Evolutionary conservation across 2,888 invertebrate species (phyloP), one percentile per base, ranked within the genome.

Genomic region (Pteria penguin): DNA sequence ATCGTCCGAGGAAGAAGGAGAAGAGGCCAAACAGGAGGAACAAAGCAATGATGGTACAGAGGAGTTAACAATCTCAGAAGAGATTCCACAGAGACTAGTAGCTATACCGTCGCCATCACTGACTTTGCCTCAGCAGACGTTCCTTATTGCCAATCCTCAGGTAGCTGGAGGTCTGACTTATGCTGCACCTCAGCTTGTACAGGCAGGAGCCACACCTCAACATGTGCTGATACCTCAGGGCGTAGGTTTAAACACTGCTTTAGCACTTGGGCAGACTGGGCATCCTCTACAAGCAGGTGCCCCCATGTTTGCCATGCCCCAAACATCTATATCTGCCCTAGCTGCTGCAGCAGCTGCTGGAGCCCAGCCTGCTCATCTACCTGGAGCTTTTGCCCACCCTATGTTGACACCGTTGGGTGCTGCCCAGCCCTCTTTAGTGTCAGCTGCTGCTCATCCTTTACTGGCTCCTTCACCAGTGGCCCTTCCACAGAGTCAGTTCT

Each of bases 231-330:
- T 86, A 36, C 84, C 84, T 27, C 83, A 85, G 55, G 68, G 68
- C 14, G 62, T 61, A 33, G 55, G 69, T 31, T 27, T 77, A 31
- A 58, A 58, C 18, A 67, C 65, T 45, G 45, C 71, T 52, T 14
- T 68, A 32, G 8, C 54, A 32, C 75, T 83, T 11, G 36, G 84
- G 26, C 82, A 81, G 52, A 75, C 81, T 54, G 86, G 84, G 24
- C 68, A 84, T 24, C 87, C 87, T 1, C 75, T 88, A 22, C 88
- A 88, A 72, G 86, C 89, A 26, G 89, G 89, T 1, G 86, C 87
- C 26, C 89, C 89, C 2, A 76, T 90, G 45, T 82, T 87, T 36
- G 87, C 88, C 8, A 78, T 87, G 45, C 84, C 87, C 4, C 85
- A 86, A 57, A 72, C 74, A 11, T 31, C 75, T 8, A 74, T 82